Base-by-base conservation (phyloP, 2,888 invertebrate species). In the Anoplius nigerrimus region DNA sequence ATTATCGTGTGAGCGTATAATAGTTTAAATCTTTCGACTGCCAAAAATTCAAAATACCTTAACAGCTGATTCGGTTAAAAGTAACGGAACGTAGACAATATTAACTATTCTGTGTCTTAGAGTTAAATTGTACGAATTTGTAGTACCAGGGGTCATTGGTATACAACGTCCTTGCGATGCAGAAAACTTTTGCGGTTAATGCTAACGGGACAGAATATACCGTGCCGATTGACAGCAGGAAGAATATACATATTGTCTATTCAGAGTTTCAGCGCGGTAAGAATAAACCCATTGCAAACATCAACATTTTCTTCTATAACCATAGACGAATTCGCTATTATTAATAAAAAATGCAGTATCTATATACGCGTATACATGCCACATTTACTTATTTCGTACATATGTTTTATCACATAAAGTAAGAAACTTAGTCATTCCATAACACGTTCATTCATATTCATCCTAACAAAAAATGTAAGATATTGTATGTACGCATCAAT, bases 201-300 rank as follows among this genome's bases (percentile, higher is more conserved):
- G 59, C 62, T 79, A 13, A 61, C 76, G 58, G 64, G 78, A 66
- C 71, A 71, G 34, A 48, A 63, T 6, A 46, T 24, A 53, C 80
- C 79, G 0, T 73, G 75, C 56, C 60, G 69, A 54, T 62, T 79
- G 45, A 78, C 79, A 0, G 79, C 80, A 0, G 79, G 75, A 2
- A 72, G 65, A 48, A 61, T 78, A 54, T 79, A 69, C 54, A 57
- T 70, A 27, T 58, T 79, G 2, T 68, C 69, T 58, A n/a, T 79
- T 42, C 68, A 62, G 2, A 73, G 59, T 21, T 79, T 79, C 45
- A 62, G 65, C 43, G 56, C 68, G 68, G 77, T 77, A 56, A 67
- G 62, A 45, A 18, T 8, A 6, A 20, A 43, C 21, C 42, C 13
- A 34, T 34, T 34, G 34, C 34, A 8, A 34, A 13, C n/a, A n/a